These are phyloP conservation scores for Odontocerum albicorne DNA, from an alignment of 2,888 invertebrate species.

Conservation along the genomic window DNA sequence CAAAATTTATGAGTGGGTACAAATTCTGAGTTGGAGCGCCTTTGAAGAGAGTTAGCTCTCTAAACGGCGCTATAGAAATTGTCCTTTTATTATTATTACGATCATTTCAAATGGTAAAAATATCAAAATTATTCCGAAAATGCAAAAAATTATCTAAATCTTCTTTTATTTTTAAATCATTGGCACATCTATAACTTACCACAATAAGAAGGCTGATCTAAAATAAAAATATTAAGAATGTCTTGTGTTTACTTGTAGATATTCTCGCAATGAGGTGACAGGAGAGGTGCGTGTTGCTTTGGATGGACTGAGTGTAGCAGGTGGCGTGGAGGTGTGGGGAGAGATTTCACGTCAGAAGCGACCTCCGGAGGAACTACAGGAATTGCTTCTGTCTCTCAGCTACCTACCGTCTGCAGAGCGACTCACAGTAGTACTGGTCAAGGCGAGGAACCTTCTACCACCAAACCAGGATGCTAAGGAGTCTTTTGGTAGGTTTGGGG, in stretches of 20 bases:
- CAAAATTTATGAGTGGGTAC: no score
- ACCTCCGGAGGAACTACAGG: slow-evolving; percentile 80
- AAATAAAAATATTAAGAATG: no score
- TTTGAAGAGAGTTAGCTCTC: no score
- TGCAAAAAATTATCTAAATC: no score
- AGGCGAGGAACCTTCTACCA: slow-evolving; percentile 81
- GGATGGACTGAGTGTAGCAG: slow-evolving; percentile 76
- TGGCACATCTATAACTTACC: no score
- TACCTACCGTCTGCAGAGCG: slow-evolving; percentile 88
- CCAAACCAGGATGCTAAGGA: slow-evolving; percentile 64
- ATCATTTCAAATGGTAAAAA: no score
- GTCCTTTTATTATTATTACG: no score
- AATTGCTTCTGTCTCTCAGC: slow-evolving; percentile 80
- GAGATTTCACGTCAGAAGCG: slow-evolving; percentile 81
- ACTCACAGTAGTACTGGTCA: slow-evolving; percentile 78
- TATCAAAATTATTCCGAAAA: no score
- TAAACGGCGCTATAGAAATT: no score
- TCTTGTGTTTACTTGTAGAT: slow-evolving; percentile 57
- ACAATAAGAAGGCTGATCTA: no score
- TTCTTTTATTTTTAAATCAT: no score
- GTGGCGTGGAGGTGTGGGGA: slow-evolving; percentile 83
- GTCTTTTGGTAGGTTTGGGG: slow-evolving; percentile 56
- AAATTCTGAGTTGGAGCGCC: no score
- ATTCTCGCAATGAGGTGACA: slow-evolving; percentile 85
- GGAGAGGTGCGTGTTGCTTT: slow-evolving; percentile 81